Evolutionary conservation across 2,888 invertebrate genomes (phyloP).

Genomic region (Criorhina ranunculi): DNA sequence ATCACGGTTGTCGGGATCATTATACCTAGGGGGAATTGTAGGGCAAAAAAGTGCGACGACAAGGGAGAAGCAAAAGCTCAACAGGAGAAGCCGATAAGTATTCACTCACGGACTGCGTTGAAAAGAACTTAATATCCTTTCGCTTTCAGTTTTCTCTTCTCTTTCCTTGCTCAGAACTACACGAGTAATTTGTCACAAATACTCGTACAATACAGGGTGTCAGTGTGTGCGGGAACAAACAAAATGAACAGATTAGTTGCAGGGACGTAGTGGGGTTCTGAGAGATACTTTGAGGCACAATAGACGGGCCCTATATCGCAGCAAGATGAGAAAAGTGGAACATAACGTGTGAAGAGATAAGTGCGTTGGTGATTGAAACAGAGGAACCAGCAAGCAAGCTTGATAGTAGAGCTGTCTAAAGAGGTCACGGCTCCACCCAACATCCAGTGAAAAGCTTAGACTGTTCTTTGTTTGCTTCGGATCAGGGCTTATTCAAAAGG

Average conservation of each 20-base stretch:
- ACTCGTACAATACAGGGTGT: not conserved
- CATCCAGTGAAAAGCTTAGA: no score
- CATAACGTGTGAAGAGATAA: no score
- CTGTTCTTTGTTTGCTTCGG: no score
- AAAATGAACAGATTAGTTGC: not conserved
- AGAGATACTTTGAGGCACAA: no score
- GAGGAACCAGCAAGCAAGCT: no score
- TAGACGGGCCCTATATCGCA: no score
- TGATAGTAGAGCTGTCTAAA: no score
- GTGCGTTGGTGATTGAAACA: no score
- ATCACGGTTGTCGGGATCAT: conserved; percentile 55
- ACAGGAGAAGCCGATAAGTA: conserved; percentile 51
- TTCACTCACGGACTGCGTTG: conserved; percentile 30
- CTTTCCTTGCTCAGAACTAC: conserved; percentile 18
- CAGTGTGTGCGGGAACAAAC: not conserved
- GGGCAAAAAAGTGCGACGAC: conserved; percentile 5
- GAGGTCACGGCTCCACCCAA: no score
- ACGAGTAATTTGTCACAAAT: conserved; percentile 35
- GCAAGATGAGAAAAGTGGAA: no score
- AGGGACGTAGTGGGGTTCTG: not conserved
- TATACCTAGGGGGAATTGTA: conserved; percentile 47
- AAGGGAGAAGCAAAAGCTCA: conserved; percentile 34
- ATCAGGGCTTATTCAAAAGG: no score
- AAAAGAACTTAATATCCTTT: conserved; percentile 63
- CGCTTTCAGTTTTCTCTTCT: conserved; percentile 70